Evolutionary conservation across 2,888 invertebrate genomes (phyloP).

Genomic region (Acrobasis suavella): DNA sequence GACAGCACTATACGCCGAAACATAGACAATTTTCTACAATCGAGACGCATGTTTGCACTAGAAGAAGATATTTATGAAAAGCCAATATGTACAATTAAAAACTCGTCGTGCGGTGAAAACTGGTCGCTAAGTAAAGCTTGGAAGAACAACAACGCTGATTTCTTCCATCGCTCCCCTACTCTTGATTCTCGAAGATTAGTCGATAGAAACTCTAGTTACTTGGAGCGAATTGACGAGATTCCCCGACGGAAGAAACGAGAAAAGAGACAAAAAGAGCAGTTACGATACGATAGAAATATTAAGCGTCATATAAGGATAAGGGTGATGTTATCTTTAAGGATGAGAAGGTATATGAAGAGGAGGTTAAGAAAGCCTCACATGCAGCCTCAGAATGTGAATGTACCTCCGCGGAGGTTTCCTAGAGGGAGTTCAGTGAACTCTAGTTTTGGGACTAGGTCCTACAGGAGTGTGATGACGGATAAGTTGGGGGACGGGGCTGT

Average conservation of each 20-base stretch:
- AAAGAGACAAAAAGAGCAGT: slow-evolving; percentile 70
- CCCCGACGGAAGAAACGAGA: slow-evolving; percentile 59
- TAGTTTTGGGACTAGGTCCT: slow-evolving; percentile 71
- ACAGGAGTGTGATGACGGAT: slow-evolving; percentile 69
- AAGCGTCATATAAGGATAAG: slow-evolving; percentile 85
- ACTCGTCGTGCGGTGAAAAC: slow-evolving; percentile 72
- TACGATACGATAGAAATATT: slow-evolving; percentile 82
- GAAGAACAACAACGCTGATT: slow-evolving; percentile 66
- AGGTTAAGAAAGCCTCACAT: slow-evolving; percentile 53
- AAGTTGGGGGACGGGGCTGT: slow-evolving; percentile 70
- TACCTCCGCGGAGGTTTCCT: slow-evolving; percentile 65
- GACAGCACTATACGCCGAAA: slow-evolving; percentile 67
- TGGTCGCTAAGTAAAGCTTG: slow-evolving; percentile 79
- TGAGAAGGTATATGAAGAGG: slow-evolving; percentile 80
- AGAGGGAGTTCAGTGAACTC: slow-evolving; percentile 62
- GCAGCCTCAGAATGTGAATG: slow-evolving; percentile 48
- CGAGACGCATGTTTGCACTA: slow-evolving; percentile 65
- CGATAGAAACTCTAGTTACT: slow-evolving; percentile 49
- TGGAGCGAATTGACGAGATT: slow-evolving; percentile 71
- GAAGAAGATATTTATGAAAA: slow-evolving; percentile 76
- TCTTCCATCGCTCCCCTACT: slow-evolving; percentile 58
- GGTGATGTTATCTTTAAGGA: slow-evolving; percentile 85
- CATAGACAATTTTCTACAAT: slow-evolving; percentile 68
- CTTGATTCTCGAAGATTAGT: slow-evolving; percentile 51
- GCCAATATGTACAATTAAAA: slow-evolving; percentile 61